These are phyloP conservation scores for Alloscopus bannaensis DNA, from an alignment of 2,888 invertebrate genomes.

Conservation along the genomic window DNA sequence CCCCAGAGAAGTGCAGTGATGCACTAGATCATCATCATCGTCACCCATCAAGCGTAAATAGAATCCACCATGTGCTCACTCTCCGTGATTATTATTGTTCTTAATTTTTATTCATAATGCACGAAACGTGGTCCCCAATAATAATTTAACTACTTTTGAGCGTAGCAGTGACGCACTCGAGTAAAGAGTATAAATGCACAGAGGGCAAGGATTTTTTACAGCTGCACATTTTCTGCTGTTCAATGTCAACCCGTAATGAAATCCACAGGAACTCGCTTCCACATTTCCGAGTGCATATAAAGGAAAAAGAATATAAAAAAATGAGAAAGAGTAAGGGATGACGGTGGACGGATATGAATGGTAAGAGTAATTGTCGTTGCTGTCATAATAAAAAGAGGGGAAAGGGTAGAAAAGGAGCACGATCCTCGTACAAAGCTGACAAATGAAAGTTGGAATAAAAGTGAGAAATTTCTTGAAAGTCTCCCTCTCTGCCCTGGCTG, in stretches of 20 bases:
- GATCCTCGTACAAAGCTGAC: constrained; percentile 17
- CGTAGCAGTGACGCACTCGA: background rate
- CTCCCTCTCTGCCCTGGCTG: no score
- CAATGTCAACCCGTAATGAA: background rate
- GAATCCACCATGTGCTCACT: constrained; percentile 36
- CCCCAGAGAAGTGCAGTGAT: background rate
- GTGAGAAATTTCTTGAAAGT: background rate
- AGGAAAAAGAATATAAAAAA: constrained; percentile 13
- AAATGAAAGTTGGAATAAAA: background rate
- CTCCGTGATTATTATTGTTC: constrained; percentile 21
- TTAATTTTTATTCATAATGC: constrained; percentile 25
- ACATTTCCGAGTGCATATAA: no score
- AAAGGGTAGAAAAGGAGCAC: constrained; percentile 35
- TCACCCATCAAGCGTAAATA: no score
- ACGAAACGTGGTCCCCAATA: constrained; percentile 14
- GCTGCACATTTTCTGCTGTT: background rate
- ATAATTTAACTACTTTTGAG: constrained; percentile 24
- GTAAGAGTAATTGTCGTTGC: constrained; percentile 29
- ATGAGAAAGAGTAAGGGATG: constrained; percentile 16
- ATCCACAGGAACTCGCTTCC: constrained; percentile 12
- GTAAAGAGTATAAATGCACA: background rate
- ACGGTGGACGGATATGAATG: constrained; percentile 35
- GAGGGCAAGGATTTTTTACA: background rate
- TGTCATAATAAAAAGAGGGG: constrained; percentile 34
- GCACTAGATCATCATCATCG: no score